Percentiles rank a stretch among this genome's conserved stretches.
phyloP scores from a whole-genome alignment of 2,797 vertebrate species.

The Lagorchestes hirsutus region DNA sequence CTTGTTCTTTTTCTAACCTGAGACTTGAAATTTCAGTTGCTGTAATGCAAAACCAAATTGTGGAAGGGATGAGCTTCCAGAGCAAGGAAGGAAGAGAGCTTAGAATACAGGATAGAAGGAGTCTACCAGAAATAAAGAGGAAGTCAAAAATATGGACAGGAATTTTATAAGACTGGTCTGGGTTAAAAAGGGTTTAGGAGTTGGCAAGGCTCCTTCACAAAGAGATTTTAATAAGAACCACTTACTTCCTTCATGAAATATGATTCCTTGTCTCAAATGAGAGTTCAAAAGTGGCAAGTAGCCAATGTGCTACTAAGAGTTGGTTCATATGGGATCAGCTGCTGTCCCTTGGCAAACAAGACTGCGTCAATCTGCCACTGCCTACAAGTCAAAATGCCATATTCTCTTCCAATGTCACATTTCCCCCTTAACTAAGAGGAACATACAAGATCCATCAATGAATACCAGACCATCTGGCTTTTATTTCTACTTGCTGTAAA shows the following conservation, averaged over 20 bases:
- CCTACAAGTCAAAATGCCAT: slow-evolving; percentile 33
- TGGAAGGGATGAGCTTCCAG: not conserved
- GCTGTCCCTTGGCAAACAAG: not conserved
- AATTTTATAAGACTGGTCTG: not conserved
- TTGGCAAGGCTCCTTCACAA: not conserved
- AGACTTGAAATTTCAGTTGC: not conserved
- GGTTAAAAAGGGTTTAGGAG: not conserved
- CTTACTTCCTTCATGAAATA: not conserved
- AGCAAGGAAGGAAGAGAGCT: not conserved
- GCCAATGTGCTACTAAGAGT: not conserved
- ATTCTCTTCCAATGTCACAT: slow-evolving; percentile 15
- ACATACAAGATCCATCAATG: not conserved
- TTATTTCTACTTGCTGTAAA: slow-evolving; percentile 48
- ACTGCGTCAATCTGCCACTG: slow-evolving; percentile 6
- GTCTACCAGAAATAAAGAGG: not conserved
- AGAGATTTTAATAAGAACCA: not conserved
- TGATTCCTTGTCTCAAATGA: not conserved
- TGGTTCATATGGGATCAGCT: not conserved
- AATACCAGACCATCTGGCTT: slow-evolving; percentile 21
- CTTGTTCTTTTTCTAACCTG: not conserved
- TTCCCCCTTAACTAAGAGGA: slow-evolving; percentile 1
- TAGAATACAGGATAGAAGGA: not conserved
- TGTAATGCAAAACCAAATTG: not conserved
- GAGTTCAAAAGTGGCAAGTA: not conserved
- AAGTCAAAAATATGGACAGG: not conserved